Percentiles rank a stretch among this genome's conserved stretches.
Evolutionary conservation across 1,140 invertebrate genomes (phyloP).

Genomic region (Aplysia californica): DNA sequence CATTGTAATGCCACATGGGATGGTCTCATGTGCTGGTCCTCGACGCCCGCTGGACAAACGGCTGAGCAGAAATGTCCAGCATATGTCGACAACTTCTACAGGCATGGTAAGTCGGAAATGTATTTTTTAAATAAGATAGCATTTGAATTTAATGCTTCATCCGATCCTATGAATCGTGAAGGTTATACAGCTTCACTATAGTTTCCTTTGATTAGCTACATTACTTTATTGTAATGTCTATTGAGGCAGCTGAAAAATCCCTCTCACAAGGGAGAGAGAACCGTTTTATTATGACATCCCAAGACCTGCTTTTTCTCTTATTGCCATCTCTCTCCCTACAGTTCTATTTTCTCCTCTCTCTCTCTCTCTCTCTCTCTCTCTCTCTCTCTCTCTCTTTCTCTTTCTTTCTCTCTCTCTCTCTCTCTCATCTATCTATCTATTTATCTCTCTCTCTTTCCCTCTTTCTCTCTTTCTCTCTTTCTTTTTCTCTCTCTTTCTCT

Average conservation of each 20-base stretch:
- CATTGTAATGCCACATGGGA: conserved; percentile 68
- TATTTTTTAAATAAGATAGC: too few relatives aligned
- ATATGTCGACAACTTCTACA: background rate
- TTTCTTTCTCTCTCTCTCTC: background rate
- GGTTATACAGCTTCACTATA: background rate
- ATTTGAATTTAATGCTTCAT: too few relatives aligned
- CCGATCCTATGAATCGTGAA: background rate
- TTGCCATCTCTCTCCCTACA: background rate
- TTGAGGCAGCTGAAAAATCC: too few relatives aligned
- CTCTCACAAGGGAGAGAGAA: too few relatives aligned
- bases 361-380: conserved; percentile 7
- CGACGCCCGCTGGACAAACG: conserved; percentile 73
- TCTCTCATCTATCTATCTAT: too few relatives aligned
- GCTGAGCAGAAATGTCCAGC: conserved; percentile 78
- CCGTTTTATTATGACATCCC: too few relatives aligned
- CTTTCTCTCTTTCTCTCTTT: background rate
- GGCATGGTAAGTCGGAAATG: conserved; percentile 1
- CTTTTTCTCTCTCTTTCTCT: background rate
- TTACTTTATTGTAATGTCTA: too few relatives aligned
- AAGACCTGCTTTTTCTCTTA: background rate
- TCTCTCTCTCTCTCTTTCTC: background rate
- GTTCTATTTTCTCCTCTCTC: background rate
- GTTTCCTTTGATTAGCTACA: background rate
- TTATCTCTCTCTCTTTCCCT: too few relatives aligned
- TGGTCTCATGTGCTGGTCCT: conserved; percentile 82